Evolutionary conservation across 1,140 invertebrate genomes (phyloP), one percentile per base, ranked within the genome.

Genomic region (Portunus trituberculatus): DNA sequence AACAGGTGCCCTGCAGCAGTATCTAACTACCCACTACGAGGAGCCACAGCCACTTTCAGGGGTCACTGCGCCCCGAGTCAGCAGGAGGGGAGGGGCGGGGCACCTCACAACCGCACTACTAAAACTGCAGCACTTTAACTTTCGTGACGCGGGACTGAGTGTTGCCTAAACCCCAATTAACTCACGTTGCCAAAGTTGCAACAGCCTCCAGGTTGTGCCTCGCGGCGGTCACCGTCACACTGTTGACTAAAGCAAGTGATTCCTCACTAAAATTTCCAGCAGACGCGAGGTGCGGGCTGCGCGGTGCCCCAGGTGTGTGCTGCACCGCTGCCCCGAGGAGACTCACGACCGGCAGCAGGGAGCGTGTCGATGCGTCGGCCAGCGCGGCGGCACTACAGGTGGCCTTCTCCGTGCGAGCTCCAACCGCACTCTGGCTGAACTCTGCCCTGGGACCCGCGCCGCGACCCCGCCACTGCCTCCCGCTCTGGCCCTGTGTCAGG

Each of bases 381-480:
- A 93, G 46, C 92, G 31, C 92, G 20, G 83, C 92, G 67, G 48
- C 12, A 82, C 32, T 46, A 29, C 76, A 46, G 32, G 92, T 76
- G 39, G 83, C 92, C 92, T 93, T 93, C 92, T 93, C 92, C 10
- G 76, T 46, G 76, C 92, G 92, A 84, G 82, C 92, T 93, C 76
- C 92, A 76, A 84, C 92, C 25, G 39, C 92, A 93, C 76, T 93
- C 92, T 93, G 92, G 29, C 92, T 93, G 76, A 84, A 84, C 92
- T 93, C 92, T 84, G 82, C 92, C 92, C 82, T 76, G 25, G 7
- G 32, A 45, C 91, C 91, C 29, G 16, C n/a, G 16, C 52, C 67
- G 31, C 67, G 4, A 45, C 59, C 12, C 59, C 67, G 32, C 91
- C 48, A 32, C 90, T 92, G 45, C 45, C 89, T 12, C 89, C 91